Evolutionary conservation across 1,140 invertebrate genomes (phyloP).

Genomic region (Pissodes strobi): DNA sequence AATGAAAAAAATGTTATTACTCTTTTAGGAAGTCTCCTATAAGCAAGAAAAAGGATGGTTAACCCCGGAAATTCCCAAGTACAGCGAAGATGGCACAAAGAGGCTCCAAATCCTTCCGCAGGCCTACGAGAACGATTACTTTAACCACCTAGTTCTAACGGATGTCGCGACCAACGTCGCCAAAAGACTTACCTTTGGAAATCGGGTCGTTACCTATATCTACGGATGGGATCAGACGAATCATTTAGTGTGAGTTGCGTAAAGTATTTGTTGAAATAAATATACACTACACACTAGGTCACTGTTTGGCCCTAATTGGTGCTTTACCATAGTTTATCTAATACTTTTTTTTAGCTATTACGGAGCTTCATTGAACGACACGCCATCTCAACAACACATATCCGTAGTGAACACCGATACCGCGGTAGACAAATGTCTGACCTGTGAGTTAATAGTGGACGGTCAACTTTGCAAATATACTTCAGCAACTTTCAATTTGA

Average conservation of each 20-base stretch:
- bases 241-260: constrained; percentile 65
- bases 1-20: not conserved
- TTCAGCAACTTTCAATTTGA: constrained; percentile 69
- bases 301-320: no score
- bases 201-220: constrained; percentile 78
- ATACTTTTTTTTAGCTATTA: constrained; percentile 74
- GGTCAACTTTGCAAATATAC: constrained; percentile 67
- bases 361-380: constrained; percentile 62
- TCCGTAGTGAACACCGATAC: constrained; percentile 58
- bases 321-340: no score
- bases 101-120: constrained; percentile 63
- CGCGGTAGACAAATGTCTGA: constrained; percentile 61
- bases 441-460: constrained; percentile 58
- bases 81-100: constrained; percentile 60
- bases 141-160: constrained; percentile 69
- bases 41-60: constrained; percentile 68
- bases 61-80: constrained; percentile 64
- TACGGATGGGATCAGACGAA: constrained; percentile 74
- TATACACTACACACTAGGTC: no score
- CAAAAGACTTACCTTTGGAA: constrained; percentile 68
- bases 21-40: constrained; percentile 40
- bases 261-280: no score
- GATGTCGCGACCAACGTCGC: constrained; percentile 44
- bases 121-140: constrained; percentile 62
- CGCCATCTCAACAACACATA: constrained; percentile 66